Percentiles rank a stretch among this genome's conserved stretches.
Conservation (phyloP, 2,888 invertebrate genomes). For the Euplexia lucipara region DNA sequence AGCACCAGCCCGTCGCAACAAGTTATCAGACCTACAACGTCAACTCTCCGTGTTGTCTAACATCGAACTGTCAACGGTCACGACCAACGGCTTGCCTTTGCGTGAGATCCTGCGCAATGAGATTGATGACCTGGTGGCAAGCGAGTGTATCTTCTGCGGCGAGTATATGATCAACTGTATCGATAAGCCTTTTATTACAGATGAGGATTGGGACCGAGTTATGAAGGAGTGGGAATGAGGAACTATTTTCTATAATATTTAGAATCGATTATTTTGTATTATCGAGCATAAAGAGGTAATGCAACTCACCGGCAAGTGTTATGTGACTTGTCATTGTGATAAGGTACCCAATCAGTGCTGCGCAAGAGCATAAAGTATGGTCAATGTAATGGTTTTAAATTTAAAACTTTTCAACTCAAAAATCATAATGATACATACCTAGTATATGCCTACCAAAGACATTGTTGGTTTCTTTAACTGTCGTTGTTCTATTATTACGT, state of each 20-base stretch:
- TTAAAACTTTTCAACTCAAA: too few relatives aligned
- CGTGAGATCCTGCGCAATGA: slow-evolving; percentile 94
- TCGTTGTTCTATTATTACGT: not conserved
- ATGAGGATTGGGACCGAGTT: slow-evolving; percentile 95
- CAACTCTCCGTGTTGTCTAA: slow-evolving; percentile 91
- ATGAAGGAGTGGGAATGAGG: slow-evolving; percentile 96
- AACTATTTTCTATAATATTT: not conserved
- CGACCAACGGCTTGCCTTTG: slow-evolving; percentile 86
- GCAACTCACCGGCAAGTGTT: not conserved
- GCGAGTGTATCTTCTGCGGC: slow-evolving; percentile 98
- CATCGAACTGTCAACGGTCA: slow-evolving; percentile 84
- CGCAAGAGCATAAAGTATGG: too few relatives aligned
- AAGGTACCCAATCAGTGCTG: not conserved
- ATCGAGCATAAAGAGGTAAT: not conserved
- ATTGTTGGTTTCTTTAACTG: too few relatives aligned
- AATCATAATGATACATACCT: too few relatives aligned
- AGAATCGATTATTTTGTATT: slow-evolving; percentile 15
- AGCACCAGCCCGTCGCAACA: slow-evolving; percentile 91
- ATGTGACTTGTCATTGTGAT: not conserved
- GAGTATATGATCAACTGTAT: slow-evolving; percentile 97
- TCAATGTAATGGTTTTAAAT: too few relatives aligned
- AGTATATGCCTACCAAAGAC: too few relatives aligned
- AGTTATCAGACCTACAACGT: slow-evolving; percentile 92
- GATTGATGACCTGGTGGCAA: slow-evolving; percentile 97
- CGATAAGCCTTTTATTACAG: slow-evolving; percentile 96